phyloP scores from a whole-genome alignment of 2,888 invertebrate genomes.

The Parnassius mnemosyne region DNA sequence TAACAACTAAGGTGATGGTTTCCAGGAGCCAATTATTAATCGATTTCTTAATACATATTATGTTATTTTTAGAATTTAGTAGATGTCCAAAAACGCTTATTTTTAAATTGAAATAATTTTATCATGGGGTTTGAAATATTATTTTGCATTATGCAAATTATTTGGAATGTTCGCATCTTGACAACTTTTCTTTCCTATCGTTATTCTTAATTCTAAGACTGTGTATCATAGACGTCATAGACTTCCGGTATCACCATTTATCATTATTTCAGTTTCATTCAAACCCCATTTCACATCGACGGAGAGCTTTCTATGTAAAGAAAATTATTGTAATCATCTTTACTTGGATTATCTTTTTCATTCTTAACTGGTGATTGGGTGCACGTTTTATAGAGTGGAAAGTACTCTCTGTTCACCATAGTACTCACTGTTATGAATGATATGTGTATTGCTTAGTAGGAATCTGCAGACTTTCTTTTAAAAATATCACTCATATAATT shows the following conservation, averaged over 20 bases:
- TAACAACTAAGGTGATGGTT: slow-evolving; percentile 50
- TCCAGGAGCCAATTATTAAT: slow-evolving; percentile 32
- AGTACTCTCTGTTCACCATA: slow-evolving; percentile 70
- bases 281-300: slow-evolving; percentile 78
- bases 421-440: slow-evolving; percentile 66
- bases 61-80: slow-evolving; percentile 31
- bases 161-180: slow-evolving; percentile 80
- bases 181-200: slow-evolving; percentile 73
- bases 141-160: slow-evolving; percentile 64
- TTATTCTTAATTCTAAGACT: slow-evolving; percentile 56
- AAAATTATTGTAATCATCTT: slow-evolving; percentile 33
- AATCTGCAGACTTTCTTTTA: slow-evolving; percentile 19
- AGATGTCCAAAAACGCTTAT: slow-evolving; percentile 55
- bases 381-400: slow-evolving; percentile 70
- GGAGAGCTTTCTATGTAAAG: slow-evolving; percentile 67
- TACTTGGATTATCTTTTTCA: slow-evolving; percentile 31
- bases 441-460: slow-evolving; percentile 26
- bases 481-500: slow-evolving; percentile 25
- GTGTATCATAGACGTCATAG: slow-evolving; percentile 65
- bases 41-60: slow-evolving; percentile 35
- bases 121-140: slow-evolving; percentile 79
- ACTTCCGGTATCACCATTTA: slow-evolving; percentile 50
- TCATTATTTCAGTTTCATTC: slow-evolving; percentile 63
- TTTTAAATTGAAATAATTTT: slow-evolving; percentile 53
- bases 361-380: slow-evolving; percentile 69